Conservation (phyloP, 2,113 vertebrate genomes). For the Lates calcarifer region DNA sequence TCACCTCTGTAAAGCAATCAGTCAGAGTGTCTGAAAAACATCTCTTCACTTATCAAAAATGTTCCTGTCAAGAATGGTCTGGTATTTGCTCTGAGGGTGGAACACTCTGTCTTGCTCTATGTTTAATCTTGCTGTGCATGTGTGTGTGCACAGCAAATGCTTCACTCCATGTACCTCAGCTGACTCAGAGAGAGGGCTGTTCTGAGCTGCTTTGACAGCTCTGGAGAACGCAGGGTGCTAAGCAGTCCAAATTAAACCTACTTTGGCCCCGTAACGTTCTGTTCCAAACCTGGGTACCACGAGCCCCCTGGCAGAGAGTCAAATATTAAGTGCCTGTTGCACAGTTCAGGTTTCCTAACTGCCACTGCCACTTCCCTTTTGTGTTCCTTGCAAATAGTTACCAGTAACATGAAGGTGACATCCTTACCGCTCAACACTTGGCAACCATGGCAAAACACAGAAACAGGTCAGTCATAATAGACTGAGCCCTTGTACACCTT, state of each 20-base stretch:
- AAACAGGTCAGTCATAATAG: neutral
- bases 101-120: slow-evolving; percentile 59
- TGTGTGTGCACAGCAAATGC: slow-evolving; percentile 1
- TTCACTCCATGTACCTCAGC: slow-evolving; percentile 22
- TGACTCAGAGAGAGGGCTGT: slow-evolving; percentile 41
- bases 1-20: neutral
- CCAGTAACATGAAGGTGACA: neutral
- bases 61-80: slow-evolving; percentile 21
- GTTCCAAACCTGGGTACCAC: slow-evolving; percentile 64
- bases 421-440: neutral
- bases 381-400: slow-evolving; percentile 12
- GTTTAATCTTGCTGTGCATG: slow-evolving; percentile 21
- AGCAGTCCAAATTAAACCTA: slow-evolving; percentile 64
- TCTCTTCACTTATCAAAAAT: slow-evolving; percentile 42
- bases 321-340: slow-evolving; percentile 7
- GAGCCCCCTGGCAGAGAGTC: slow-evolving; percentile 54
- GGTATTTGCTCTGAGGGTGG: slow-evolving; percentile 41
- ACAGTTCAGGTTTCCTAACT: neutral
- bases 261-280: slow-evolving; percentile 68
- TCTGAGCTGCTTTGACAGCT: slow-evolving; percentile 58
- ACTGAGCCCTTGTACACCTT: neutral
- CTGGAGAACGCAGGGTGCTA: slow-evolving; percentile 57
- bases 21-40: neutral
- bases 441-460: neutral
- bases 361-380: neutral